Evolutionary conservation across 2,888 invertebrate genomes (phyloP).

Genomic region (Caenorhabditis imperialis): DNA sequence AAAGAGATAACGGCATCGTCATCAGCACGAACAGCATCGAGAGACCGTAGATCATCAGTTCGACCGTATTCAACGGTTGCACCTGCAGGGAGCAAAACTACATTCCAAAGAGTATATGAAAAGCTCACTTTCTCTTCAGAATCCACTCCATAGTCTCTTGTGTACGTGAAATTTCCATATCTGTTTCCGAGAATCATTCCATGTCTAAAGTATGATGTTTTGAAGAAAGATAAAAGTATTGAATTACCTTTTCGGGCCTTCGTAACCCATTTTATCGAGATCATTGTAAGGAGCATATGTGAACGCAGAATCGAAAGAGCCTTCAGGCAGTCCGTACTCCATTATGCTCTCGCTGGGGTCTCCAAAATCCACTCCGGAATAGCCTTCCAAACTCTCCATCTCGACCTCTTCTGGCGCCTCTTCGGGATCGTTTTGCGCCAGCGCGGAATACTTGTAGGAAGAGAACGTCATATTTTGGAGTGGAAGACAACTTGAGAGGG

Average conservation of each 20-base stretch:
- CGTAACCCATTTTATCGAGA: slow-evolving; percentile 68
- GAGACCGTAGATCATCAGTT: slow-evolving; percentile 58
- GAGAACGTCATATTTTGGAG: slow-evolving; percentile 38
- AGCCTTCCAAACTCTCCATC: slow-evolving; percentile 30
- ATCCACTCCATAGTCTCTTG: slow-evolving; percentile 46
- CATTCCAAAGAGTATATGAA: too few relatives aligned
- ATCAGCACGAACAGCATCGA: slow-evolving; percentile 65
- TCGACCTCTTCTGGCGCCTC: slow-evolving; percentile 29
- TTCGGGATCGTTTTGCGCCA: slow-evolving; percentile 54
- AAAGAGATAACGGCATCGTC: slow-evolving; percentile 75
- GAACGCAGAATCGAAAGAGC: slow-evolving; percentile 64
- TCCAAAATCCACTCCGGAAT: slow-evolving; percentile 34
- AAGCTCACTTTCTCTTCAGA: slow-evolving; percentile 46
- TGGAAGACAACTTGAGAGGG: not conserved
- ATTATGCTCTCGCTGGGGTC: slow-evolving; percentile 42
- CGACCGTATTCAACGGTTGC: slow-evolving; percentile 52
- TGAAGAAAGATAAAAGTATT: not conserved
- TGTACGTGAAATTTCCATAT: slow-evolving; percentile 61
- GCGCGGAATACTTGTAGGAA: slow-evolving; percentile 53
- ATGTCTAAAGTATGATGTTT: slow-evolving; percentile 32
- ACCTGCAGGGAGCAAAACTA: too few relatives aligned
- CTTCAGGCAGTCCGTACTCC: slow-evolving; percentile 61
- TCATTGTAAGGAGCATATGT: slow-evolving; percentile 71
- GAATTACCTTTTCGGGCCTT: slow-evolving; percentile 58
- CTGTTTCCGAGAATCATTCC: slow-evolving; percentile 50